Evolutionary conservation across 2,888 invertebrate species (phyloP), one percentile per base, ranked within the genome.

Genomic region (Drosophila paranaensis): DNA sequence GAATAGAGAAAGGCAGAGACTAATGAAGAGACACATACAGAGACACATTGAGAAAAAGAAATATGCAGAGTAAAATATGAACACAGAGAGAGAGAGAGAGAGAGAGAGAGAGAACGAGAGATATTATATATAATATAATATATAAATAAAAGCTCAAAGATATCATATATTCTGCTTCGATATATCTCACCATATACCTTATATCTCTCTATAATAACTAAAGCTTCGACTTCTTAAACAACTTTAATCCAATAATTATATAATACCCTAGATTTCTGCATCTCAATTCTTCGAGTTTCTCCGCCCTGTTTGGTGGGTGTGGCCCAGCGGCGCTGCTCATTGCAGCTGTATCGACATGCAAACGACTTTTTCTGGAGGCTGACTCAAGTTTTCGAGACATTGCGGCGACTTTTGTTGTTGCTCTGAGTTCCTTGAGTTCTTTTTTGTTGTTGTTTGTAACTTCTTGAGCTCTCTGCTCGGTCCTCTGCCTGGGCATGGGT

Each of bases 321-420:
- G 35, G 20, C 5, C 4, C 50, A 20, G 37, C 14, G 6, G 10
- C 6, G 27, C 3, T n/a, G 48, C 48, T 30, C 48, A 30, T n/a
- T 48, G 30, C 48, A 48, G 51, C 51, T 53, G 37, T 25, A 48
- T 48, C 48, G 16, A n/a, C 10, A 33, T 16, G 48, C 37, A 51
- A 35, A 46, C 25, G 45, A 45, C 14, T 20, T 3, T 16, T 20
- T 25, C 4, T 25, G 16, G 33, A 50, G 37, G 35, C 53, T 64
- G 50, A 43, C 39, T 57, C 42, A 54, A 56, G 54, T 43, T 43
- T 62, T 54, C 62, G 82, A 82, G 69, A 81, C 79, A 55, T 57
- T 53, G 66, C 82, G 71, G 74, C 66, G 74, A 71, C 69, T 60
- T 64, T 60, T 60, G 61, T 61, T 40, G 14, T 51, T 40, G 35